Base-by-base conservation (phyloP, 2,888 invertebrate species). In the Apamea crenata region DNA sequence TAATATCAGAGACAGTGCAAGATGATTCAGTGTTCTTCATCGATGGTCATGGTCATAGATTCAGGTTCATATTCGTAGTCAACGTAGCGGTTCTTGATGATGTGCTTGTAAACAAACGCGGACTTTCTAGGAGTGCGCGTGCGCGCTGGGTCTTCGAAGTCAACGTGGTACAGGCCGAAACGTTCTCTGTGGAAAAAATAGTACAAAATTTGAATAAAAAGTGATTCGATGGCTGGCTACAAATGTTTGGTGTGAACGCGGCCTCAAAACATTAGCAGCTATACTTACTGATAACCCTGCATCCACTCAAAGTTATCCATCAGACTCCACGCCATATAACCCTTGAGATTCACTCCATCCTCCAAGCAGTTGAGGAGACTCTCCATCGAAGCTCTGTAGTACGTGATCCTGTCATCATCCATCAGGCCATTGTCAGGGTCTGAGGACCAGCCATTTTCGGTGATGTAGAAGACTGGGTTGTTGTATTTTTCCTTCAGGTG, bases 241-340 rank as follows among this genome's bases (percentile, higher is more conserved):
- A 40, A 7, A 40, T 40, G 40, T 40, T 40, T 40, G 40, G 40
- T 40, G 40, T 40, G 40, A 40, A 40, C 40, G 40, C 7, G 40
- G 40, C 40, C 40, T 40, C 40, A 40, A 10, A 61, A 6, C 6
- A 21, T 50, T 32, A n/a, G 4, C 14, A n/a, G 8, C 5, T 6
- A 56, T 14, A 79, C 79, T 74, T 36, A 79, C 79, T 74, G 79
- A 36, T 79, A 79, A 0, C 98, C 98, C 61, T 92, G 91, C 2
- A 90, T 91, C 98, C 98, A 98, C 89, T 98, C 98, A 63, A 98
- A 97, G 87, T 97, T 98, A 87, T 98, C 98, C 95, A 98, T 95
- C 0, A 98, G 92, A 72, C 97, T 97, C 98, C 98, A 98, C 0
- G 96, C 96, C 0, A 97, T 97, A 87, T 97, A 98, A 0, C 97